Evolutionary conservation across 2,113 vertebrate genomes (phyloP), one percentile per base, ranked within the genome.

Genomic region (Micromys minutus): DNA sequence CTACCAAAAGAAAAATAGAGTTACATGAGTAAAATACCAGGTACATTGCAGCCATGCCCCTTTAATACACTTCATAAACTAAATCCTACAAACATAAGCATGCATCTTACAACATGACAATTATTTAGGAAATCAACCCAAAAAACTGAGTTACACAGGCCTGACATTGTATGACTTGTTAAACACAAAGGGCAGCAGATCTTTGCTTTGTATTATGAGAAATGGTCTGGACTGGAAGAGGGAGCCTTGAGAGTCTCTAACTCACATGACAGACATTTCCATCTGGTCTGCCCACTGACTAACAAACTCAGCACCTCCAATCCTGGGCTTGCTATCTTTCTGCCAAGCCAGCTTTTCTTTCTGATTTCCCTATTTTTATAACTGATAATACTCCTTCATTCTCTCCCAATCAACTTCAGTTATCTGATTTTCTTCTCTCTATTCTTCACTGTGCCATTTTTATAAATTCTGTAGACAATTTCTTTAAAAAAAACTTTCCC

Each of bases 1-100:
- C 99, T 99, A 97, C 74, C 97, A 97, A 94, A 97, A 97, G 91
- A 94, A 94, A 97, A 67, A 97, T 91, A 98, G 96, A 97, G 65
- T 95, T 47, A 87, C 2, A 67, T 79, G 55, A 95, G 88, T 42
- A 17, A 97, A 91, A 90, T 61, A 84, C 94, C 24, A 91, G 15
- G 63, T 65, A 86, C 3, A 81, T 13, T 89, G 72, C 47, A 95
- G 76, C 15, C 59, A 17, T 50, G 13, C 87, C 84, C 95, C 39
- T 89, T 65, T 87, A 90, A 84, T 67, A 71, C 13, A 83, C 21
- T 63, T 76, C 59, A 95, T 52, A 89, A 59, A 80, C 45, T 96
- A 81, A 77, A 87, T 91, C 72, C 81, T 86, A 75, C 80, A 89
- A 93, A 15, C 57, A 45, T 67, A 65, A 87, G n/a, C 24, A 65